Evolutionary conservation across 2,113 vertebrate species (phyloP), one percentile per base, ranked within the genome.

Genomic region (Petroica traversi): DNA sequence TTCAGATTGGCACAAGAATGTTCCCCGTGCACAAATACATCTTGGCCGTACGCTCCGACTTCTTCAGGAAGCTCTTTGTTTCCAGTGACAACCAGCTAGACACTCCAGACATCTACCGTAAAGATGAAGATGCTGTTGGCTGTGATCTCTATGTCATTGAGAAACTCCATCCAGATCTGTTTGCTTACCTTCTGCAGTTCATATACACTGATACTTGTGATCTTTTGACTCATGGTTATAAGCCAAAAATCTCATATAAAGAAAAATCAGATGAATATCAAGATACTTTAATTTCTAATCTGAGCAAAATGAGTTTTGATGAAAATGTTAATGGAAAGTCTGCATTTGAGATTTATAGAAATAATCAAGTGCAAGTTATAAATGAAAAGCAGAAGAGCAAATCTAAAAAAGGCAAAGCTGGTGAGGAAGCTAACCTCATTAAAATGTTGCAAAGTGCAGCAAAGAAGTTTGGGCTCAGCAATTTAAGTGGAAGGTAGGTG

Each of bases 1-100:
- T 99, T 76, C 99, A 99, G 96, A 98, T 99, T 34, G 99, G 98
- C 36, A 94, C 98, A 69, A 98, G 98, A 96, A 97, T 97, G 78
- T 99, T 99, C 90, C 98, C 99, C 0, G 98, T 98, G n/a, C 99
- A 99, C 97, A 99, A 99, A 95, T 99, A 99, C 93, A 98, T 99
- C 94, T 96, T 99, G 91, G 98, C 99, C 41, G 96, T 96, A 88
- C 98, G 98, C 89, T 99, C 99, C 0, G 99, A 99, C 77, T 99
- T 99, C 97, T 99, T 99, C 97, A 97, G 97, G 79, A 99, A 98
- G 67, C 97, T 98, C 36, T 99, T 99, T 88, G 84, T 98, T 94
- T 96, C 98, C 12, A 89, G 85, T 43, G 93, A 95, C 12, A 81
- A 43, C 84, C 92, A 90, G 13, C 82, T 95, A 8, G 98, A 98